These are phyloP conservation scores for Catalaphyllia jardinei DNA, from an alignment of 64 coral and sea anemone species.

Conservation along the genomic window DNA sequence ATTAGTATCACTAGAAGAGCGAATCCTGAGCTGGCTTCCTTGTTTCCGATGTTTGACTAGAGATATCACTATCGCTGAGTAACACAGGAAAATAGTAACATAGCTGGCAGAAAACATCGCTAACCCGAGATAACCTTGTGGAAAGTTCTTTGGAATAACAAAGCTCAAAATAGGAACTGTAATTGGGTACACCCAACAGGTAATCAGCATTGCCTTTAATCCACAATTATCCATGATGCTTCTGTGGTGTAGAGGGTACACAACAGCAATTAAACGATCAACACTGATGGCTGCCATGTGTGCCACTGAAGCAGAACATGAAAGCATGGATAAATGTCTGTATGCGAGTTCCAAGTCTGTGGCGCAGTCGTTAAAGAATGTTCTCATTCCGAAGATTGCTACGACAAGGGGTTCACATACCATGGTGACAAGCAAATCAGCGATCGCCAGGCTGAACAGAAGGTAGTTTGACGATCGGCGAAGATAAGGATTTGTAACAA, in stretches of 20 bases:
- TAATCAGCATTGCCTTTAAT: background rate
- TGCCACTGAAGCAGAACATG: background rate
- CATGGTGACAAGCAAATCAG: conserved; percentile 24
- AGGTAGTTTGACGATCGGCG: background rate
- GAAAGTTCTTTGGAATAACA: background rate
- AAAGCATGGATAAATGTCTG: background rate
- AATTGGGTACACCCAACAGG: background rate
- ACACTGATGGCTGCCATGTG: conserved; percentile 9
- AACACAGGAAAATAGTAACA: background rate
- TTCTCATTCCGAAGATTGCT: background rate
- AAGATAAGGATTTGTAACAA: background rate
- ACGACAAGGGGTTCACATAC: background rate
- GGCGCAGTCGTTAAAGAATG: background rate
- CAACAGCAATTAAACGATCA: conserved; percentile 3
- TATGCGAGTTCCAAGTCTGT: background rate
- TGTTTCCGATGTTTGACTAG: background rate
- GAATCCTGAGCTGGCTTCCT: background rate
- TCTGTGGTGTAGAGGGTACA: background rate
- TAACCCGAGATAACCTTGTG: background rate
- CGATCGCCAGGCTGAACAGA: background rate
- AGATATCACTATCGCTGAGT: background rate
- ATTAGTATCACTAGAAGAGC: background rate
- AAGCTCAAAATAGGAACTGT: background rate
- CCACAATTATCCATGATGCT: background rate
- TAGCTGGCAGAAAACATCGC: background rate